Evolutionary conservation across 2,113 vertebrate species (phyloP).

Genomic region (Ctenomys sociabilis): DNA sequence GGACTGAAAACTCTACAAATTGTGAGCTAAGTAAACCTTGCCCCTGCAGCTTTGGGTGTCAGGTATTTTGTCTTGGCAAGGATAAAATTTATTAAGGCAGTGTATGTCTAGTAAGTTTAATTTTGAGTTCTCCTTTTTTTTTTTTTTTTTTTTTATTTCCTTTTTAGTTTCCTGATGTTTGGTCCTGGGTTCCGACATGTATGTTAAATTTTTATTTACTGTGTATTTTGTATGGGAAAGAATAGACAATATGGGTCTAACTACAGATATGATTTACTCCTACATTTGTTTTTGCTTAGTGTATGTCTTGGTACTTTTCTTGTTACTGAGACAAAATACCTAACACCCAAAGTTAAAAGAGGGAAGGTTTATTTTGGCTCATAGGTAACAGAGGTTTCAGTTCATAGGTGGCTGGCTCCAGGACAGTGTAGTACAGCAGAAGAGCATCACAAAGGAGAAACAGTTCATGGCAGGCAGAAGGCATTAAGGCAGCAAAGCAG

Average conservation of each 20-base stretch:
- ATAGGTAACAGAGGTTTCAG: background rate
- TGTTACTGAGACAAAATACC: background rate
- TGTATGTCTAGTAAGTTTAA: background rate
- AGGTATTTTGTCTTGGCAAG: background rate
- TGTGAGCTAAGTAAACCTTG: background rate
- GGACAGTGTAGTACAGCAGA: background rate
- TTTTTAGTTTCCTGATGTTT: slow-evolving; percentile 18
- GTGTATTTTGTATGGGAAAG: background rate
- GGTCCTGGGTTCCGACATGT: background rate
- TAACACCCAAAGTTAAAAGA: background rate
- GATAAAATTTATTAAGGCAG: background rate
- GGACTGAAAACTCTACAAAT: background rate
- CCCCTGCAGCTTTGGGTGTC: background rate
- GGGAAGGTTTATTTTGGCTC: background rate
- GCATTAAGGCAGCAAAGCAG: background rate
- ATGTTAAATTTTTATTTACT: slow-evolving; percentile 26
- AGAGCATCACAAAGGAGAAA: background rate
- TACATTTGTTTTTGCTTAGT: background rate
- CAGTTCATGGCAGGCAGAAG: background rate
- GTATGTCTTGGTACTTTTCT: background rate
- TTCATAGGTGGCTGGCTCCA: background rate
- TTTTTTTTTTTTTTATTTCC: background rate
- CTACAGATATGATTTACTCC: background rate
- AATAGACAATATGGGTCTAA: background rate
- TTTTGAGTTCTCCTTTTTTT: background rate